phyloP scores from a whole-genome alignment of 2,888 invertebrate genomes.

The Omphaloscelis lunosa region DNA sequence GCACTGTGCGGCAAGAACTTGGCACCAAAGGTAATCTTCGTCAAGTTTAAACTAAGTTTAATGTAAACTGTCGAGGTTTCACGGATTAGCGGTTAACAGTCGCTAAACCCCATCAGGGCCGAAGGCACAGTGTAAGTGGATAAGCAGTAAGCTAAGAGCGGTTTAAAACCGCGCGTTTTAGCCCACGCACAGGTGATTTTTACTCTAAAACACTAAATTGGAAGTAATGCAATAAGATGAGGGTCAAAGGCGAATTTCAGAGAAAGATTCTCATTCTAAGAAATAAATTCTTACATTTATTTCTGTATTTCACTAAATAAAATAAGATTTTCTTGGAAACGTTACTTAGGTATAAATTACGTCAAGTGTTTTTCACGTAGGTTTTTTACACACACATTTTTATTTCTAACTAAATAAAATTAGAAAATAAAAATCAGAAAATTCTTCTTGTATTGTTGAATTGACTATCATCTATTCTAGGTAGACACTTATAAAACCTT shows the following conservation, averaged over 20 bases:
- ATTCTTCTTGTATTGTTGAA: not conserved
- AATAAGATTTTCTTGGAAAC: not conserved
- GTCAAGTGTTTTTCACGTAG: not conserved
- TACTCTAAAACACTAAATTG: conserved; percentile 8
- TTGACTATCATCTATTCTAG: not conserved
- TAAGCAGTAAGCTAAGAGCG: conserved; percentile 15
- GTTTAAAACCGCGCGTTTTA: not conserved
- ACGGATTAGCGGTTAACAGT: conserved; percentile 78
- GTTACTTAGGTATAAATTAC: too few species aligned
- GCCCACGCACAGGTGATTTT: not conserved
- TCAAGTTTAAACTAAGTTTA: conserved; percentile 75
- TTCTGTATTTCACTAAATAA: conserved; percentile 8
- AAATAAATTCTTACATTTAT: not conserved
- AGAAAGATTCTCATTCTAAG: not conserved
- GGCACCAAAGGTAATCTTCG: conserved; percentile 72
- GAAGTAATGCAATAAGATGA: not conserved
- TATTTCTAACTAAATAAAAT: not conserved
- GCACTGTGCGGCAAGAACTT: conserved; percentile 54
- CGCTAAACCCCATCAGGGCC: conserved; percentile 68
- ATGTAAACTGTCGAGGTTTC: conserved; percentile 76
- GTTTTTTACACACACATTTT: not conserved
- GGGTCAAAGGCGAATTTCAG: not conserved
- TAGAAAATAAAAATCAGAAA: not conserved
- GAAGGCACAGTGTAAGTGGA: conserved; percentile 34
- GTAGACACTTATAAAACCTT: not conserved